These are phyloP conservation scores for Drosophila helvetica DNA, from an alignment of 2,888 invertebrate genomes.

Conservation along the genomic window DNA sequence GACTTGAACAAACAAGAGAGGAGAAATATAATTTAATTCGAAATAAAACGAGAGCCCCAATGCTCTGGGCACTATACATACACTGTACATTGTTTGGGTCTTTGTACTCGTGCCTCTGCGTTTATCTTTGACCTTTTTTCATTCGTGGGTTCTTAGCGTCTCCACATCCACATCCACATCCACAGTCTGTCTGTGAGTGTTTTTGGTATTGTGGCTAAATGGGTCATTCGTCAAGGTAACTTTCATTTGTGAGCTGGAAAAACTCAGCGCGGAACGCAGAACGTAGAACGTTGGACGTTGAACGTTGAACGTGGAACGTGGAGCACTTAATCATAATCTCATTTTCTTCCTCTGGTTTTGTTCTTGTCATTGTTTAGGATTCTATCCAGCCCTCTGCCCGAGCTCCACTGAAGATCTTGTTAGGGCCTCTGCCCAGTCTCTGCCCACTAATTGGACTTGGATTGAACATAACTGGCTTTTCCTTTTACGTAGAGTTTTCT, in stretches of 20 bases:
- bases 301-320: constrained; percentile 52
- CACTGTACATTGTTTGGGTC: constrained; percentile 10
- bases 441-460: constrained; percentile 50
- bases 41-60: constrained; percentile 31
- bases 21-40: constrained; percentile 67
- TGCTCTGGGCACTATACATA: constrained; percentile 2
- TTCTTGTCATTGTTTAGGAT: constrained; percentile 71
- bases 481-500: constrained; percentile 11
- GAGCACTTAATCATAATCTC: constrained; percentile 78
- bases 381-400: not conserved
- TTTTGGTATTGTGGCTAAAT: constrained; percentile 77
- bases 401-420: constrained; percentile 11
- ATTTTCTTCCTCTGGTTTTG: constrained; percentile 48
- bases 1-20: constrained; percentile 30
- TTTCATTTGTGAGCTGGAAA: constrained; percentile 80
- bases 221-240: constrained; percentile 83
- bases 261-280: constrained; percentile 49
- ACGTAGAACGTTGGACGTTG: constrained; percentile 58
- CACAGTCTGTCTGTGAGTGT: constrained; percentile 35
- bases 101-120: constrained; percentile 35
- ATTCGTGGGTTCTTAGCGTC: constrained; percentile 10
- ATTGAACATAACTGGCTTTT: constrained; percentile 14
- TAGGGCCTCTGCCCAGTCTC: constrained; percentile 6
- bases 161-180: too few species aligned
- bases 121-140: constrained; percentile 75